These are phyloP conservation scores for Petrocephalus schoutedeni DNA, from an alignment of 2,797 vertebrate species.

Conservation along the genomic window DNA sequence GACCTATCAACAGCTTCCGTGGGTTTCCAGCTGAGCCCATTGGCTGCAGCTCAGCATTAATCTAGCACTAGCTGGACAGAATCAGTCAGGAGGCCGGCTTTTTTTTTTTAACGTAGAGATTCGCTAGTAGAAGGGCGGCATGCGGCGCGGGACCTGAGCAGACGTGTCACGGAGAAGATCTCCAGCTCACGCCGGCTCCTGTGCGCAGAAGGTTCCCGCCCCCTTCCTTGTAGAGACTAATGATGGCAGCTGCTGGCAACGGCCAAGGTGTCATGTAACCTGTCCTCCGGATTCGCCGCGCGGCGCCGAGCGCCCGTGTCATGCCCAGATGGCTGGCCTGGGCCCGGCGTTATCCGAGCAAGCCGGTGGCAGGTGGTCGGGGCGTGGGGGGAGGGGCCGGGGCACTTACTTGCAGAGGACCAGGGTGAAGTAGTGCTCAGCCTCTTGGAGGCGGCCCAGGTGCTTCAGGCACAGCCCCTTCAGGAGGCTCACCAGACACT, in stretches of 20 bases:
- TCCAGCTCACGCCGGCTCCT: not conserved
- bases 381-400: not conserved
- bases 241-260: not conserved
- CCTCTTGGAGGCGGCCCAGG: slow-evolving; percentile 77
- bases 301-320: not conserved
- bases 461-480: slow-evolving; percentile 94
- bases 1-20: not conserved
- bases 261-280: slow-evolving; percentile 9
- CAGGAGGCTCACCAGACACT: slow-evolving; percentile 83
- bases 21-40: not conserved
- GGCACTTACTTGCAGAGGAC: slow-evolving; percentile 73
- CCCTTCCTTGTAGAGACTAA: not conserved
- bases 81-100: not conserved
- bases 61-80: not conserved
- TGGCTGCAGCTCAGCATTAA: not conserved
- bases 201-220: not conserved
- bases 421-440: slow-evolving; percentile 87
- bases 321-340: not conserved
- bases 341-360: not conserved
- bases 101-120: not conserved
- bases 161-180: not conserved
- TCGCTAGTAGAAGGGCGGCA: not conserved
- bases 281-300: not conserved
- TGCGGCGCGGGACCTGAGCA: not conserved
- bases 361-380: not conserved